Percentiles rank a stretch among this genome's conserved stretches.
Evolutionary conservation across 92 coral and sea anemone species (phyloP).

Genomic region (Porites rus): DNA sequence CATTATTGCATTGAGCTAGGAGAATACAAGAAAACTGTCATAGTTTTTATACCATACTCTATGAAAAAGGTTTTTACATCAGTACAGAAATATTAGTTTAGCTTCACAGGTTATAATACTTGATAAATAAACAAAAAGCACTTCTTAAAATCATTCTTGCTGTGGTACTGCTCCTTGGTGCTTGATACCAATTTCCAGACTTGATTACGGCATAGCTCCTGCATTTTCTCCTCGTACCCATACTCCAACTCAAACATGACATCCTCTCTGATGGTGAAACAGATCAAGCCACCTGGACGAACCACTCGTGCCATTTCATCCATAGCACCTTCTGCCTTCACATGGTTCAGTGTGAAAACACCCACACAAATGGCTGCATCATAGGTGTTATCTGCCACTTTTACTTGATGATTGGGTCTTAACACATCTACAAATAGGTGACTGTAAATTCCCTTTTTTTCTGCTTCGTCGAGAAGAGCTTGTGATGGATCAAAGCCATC

Average conservation of each 20-base stretch:
- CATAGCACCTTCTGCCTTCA: slow-evolving; percentile 91
- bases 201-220: slow-evolving; percentile 63
- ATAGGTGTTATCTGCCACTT: slow-evolving; percentile 63
- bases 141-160: slow-evolving; percentile 53
- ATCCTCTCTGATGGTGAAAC: slow-evolving; percentile 91
- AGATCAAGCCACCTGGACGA: slow-evolving; percentile 85
- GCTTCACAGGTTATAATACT: slow-evolving; percentile 40
- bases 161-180: slow-evolving; percentile 76
- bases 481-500: slow-evolving; percentile 90
- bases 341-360: slow-evolving; percentile 82
- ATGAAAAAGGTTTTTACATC: not conserved
- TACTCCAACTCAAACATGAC: slow-evolving; percentile 76
- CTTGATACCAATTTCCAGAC: slow-evolving; percentile 83
- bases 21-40: not conserved
- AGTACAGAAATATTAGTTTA: not conserved
- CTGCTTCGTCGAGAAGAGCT: slow-evolving; percentile 77
- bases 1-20: no score
- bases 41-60: not conserved
- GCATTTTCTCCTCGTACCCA: slow-evolving; percentile 84
- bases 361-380: slow-evolving; percentile 92
- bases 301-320: slow-evolving; percentile 96
- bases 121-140: slow-evolving; percentile 83
- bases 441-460: slow-evolving; percentile 75
- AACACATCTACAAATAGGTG: slow-evolving; percentile 53
- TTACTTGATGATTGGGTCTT: slow-evolving; percentile 54